phyloP scores from a whole-genome alignment of 2,888 invertebrate genomes.

The Amaurobius ferox region DNA sequence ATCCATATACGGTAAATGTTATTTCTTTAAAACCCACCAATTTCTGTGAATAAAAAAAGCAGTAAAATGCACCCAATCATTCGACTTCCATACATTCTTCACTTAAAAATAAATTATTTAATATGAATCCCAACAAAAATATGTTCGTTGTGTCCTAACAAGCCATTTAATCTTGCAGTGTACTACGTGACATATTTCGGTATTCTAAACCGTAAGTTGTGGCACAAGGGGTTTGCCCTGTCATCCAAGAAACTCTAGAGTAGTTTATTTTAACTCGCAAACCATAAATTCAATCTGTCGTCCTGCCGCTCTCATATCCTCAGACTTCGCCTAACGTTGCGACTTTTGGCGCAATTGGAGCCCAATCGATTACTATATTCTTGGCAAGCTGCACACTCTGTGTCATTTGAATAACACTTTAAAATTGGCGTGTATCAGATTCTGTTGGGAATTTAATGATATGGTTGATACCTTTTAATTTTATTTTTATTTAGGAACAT shows the following conservation, averaged over 20 bases:
- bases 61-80: too few relatives aligned
- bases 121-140: not conserved
- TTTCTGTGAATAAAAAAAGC: too few relatives aligned
- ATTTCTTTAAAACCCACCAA: too few relatives aligned
- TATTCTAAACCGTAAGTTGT: not conserved
- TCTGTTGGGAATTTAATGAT: too few relatives aligned
- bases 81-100: too few relatives aligned
- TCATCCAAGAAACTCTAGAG: not conserved
- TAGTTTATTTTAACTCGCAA: not conserved
- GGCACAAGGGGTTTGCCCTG: not conserved
- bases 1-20: too few relatives aligned
- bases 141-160: not conserved
- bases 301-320: not conserved
- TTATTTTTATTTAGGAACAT: too few relatives aligned
- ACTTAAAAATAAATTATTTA: too few relatives aligned
- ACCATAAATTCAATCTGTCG: constrained; percentile 4
- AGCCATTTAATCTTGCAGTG: not conserved
- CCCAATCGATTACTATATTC: constrained; percentile 42
- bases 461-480: too few relatives aligned
- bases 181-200: not conserved
- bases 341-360: constrained; percentile 43
- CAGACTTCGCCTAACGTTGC: constrained; percentile 11
- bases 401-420: not conserved
- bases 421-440: too few relatives aligned
- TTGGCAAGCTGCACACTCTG: constrained; percentile 18